These are phyloP conservation scores for Lipophrys pholis DNA, from an alignment of 2,113 vertebrate genomes.

Conservation along the genomic window DNA sequence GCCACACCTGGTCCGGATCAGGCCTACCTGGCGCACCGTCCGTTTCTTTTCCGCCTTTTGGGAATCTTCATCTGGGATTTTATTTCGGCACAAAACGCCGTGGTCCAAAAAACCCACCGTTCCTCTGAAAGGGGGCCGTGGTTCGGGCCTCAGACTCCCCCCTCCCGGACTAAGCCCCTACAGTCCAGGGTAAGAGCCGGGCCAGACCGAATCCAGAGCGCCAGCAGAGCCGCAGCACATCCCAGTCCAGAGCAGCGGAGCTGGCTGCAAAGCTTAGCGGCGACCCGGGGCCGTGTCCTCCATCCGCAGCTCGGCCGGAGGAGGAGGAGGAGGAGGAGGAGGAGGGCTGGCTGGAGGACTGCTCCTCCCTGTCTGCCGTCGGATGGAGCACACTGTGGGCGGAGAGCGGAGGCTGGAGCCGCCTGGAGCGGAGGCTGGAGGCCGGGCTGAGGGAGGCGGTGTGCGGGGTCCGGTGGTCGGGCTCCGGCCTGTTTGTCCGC, in stretches of 20 bases:
- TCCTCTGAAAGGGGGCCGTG: constrained; percentile 51
- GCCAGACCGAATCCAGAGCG: neutral
- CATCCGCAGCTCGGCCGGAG: constrained; percentile 34
- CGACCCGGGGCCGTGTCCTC: constrained; percentile 38
- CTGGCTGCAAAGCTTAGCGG: neutral
- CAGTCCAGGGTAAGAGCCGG: neutral
- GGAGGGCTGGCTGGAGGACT: constrained; percentile 4
- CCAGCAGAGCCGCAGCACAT: neutral
- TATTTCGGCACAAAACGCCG: constrained; percentile 68
- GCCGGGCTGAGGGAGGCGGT: constrained; percentile 9
- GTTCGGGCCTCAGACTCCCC: constrained; percentile 47
- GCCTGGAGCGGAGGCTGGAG: neutral
- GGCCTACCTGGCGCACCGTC: constrained; percentile 82
- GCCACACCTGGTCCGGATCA: constrained; percentile 35
- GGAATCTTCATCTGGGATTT: constrained; percentile 84
- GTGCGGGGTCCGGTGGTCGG: constrained; percentile 46
- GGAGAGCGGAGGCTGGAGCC: neutral
- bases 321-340: constrained; percentile 26
- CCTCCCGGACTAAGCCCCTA: constrained; percentile 39
- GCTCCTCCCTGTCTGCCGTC: constrained; percentile 30
- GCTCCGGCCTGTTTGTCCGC: constrained; percentile 80
- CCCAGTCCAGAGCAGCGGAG: constrained; percentile 2
- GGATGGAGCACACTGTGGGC: constrained; percentile 25
- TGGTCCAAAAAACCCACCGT: constrained; percentile 74
- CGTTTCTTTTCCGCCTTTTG: constrained; percentile 83